Conservation (phyloP, 2,888 invertebrate genomes). For the Drosophila merina region DNA sequence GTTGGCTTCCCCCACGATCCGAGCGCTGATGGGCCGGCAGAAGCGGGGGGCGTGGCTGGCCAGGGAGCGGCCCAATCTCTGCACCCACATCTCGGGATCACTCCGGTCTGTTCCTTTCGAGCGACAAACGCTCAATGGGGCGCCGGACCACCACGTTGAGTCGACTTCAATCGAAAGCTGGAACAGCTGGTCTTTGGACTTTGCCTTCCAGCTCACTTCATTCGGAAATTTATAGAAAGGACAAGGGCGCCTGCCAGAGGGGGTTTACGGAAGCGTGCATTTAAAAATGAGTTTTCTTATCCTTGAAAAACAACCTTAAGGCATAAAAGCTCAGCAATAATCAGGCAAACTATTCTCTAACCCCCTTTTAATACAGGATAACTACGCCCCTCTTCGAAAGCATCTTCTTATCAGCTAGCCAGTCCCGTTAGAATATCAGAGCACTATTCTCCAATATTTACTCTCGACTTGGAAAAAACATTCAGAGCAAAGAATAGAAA, state of each 20-base stretch:
- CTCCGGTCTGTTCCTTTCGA: neutral
- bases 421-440: conserved; percentile 4
- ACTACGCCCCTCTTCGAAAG: neutral
- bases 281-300: neutral
- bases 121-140: conserved; percentile 11
- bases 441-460: conserved; percentile 2
- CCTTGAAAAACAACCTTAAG: neutral
- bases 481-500: neutral
- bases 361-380: neutral
- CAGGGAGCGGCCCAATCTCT: conserved; percentile 24
- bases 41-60: neutral
- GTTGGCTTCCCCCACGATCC: conserved; percentile 65
- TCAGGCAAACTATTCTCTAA: neutral
- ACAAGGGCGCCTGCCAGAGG: neutral
- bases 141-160: conserved; percentile 32
- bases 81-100: conserved; percentile 45
- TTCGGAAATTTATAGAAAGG: neutral
- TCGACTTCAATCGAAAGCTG: neutral
- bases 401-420: conserved; percentile 11
- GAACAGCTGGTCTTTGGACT: conserved; percentile 49
- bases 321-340: neutral
- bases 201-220: conserved; percentile 64
- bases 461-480: neutral
- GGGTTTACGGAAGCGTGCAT: neutral
- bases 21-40: conserved; percentile 53